Percentiles rank a stretch among this genome's conserved stretches.
These are phyloP conservation scores for Pithys albifrons DNA, from an alignment of 2,113 vertebrate species.

Conservation along the genomic window DNA sequence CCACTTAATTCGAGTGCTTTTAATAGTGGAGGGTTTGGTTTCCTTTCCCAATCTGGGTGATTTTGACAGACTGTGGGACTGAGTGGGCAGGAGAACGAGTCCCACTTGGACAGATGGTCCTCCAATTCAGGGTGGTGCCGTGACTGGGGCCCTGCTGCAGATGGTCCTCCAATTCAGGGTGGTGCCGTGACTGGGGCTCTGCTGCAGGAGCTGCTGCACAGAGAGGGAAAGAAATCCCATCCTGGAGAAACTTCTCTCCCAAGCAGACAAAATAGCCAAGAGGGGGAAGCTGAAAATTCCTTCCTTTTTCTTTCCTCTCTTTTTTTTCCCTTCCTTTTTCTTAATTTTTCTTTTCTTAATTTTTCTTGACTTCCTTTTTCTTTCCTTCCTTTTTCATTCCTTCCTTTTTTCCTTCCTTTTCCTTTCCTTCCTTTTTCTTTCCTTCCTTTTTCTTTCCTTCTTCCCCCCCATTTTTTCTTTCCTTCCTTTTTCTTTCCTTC, in stretches of 20 bases:
- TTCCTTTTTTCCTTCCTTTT: no score
- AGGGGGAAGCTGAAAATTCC: neutral
- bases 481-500: no score
- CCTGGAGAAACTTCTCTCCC: neutral
- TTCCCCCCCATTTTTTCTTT: no score
- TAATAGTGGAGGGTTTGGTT: neutral
- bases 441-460: no score
- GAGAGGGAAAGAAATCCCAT: neutral
- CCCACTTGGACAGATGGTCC: conserved; percentile 54
- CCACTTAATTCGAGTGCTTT: neutral
- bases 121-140: neutral
- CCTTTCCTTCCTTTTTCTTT: no score
- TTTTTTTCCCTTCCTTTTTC: no score
- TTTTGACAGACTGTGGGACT: conserved; percentile 55
- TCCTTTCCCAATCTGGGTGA: neutral
- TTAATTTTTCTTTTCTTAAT: no score
- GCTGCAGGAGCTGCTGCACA: neutral
- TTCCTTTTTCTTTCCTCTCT: neutral
- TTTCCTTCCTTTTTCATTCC: no score
- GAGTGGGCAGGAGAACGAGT: conserved; percentile 46
- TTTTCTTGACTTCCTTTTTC: no score
- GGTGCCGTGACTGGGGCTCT: neutral
- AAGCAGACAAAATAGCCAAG: neutral
- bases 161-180: conserved; percentile 17
- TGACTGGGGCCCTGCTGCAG: neutral